phyloP scores from a whole-genome alignment of 2,888 invertebrate species.

The Mechanitis mazaeus region DNA sequence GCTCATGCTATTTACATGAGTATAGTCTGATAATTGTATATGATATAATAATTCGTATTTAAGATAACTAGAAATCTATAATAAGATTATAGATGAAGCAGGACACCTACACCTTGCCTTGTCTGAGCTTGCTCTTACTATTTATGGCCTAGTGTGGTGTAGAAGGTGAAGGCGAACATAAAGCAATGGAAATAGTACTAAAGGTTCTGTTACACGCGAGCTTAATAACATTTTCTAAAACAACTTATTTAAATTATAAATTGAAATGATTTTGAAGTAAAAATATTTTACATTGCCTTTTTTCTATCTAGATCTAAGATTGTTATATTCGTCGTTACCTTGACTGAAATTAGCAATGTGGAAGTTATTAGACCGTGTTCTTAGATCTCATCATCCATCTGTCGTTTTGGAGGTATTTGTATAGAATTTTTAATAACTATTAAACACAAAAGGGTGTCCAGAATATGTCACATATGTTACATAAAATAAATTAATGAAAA shows the following conservation, averaged over 20 bases:
- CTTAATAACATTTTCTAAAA: constrained; percentile 3
- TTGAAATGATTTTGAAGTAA: background rate
- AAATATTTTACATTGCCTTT: constrained; percentile 14
- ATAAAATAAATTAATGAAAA: background rate
- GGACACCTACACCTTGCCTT: constrained; percentile 31
- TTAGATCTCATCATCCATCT: constrained; percentile 23
- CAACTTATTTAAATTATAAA: too few relatives aligned
- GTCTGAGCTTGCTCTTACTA: constrained; percentile 27
- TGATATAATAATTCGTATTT: too few relatives aligned
- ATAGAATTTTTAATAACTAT: background rate
- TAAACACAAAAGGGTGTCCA: too few relatives aligned
- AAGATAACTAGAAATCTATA: background rate
- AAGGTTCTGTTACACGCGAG: constrained; percentile 17
- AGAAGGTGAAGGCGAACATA: constrained; percentile 28
- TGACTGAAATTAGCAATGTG: constrained; percentile 21
- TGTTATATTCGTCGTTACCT: constrained; percentile 17
- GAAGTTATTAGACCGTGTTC: constrained; percentile 25
- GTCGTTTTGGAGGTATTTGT: background rate
- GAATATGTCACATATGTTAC: too few relatives aligned
- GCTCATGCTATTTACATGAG: too few relatives aligned
- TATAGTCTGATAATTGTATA: too few relatives aligned
- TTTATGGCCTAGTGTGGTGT: constrained; percentile 25
- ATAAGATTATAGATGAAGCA: background rate
- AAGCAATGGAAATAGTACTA: constrained; percentile 23
- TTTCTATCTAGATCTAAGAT: constrained; percentile 19